Base-by-base conservation (phyloP, 2,113 vertebrate species). In the Tupaia chinensis region DNA sequence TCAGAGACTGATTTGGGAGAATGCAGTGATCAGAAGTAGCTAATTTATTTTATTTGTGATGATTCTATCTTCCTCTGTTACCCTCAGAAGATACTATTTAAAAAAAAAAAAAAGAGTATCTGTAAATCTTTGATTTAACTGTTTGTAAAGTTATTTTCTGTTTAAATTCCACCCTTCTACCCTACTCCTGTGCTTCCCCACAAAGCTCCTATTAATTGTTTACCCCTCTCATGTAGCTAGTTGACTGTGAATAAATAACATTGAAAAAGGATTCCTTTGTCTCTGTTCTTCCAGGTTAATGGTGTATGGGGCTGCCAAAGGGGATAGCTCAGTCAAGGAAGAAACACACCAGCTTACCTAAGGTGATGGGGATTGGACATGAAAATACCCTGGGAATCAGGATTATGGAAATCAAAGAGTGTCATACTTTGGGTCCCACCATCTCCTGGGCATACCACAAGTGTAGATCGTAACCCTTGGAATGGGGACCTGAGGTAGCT, bases 221-320 rank as follows among this genome's bases (percentile, higher is more conserved):
- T 56, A 27, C 16, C 27, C 14, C 32, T 86, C 61, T 87, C 53
- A 15, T 96, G 77, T 77, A 95, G 72, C 83, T 90, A 84, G 53
- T 54, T 92, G 70, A 91, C 83, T 73, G 70, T 90, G 80, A 97
- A 98, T 97, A 97, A 98, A 97, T 84, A 78, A 81, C 19, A n/a
- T 86, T 87, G 73, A 69, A 93, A 97, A 95, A 74, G 29, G 19
- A 54, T 16, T 9, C 53, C 20, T 32, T 73, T 89, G 96, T 93
- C 54, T 72, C 80, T 72, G 76, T 94, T 83, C 95, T 84, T 93
- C 83, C 56, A 69, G 69, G 14, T 60, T 60, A 32, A 63, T 66
- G 87, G 61, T 54, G 1, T 44, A 27, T 56, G 29, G 68, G 56
- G 12, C 79, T 92, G 76, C 77, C 60, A 56, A 66, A 80, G 6